Percentiles rank a stretch among this genome's conserved stretches.
Evolutionary conservation across 2,888 invertebrate genomes (phyloP).

Genomic region (Epicampocera succincta): DNA sequence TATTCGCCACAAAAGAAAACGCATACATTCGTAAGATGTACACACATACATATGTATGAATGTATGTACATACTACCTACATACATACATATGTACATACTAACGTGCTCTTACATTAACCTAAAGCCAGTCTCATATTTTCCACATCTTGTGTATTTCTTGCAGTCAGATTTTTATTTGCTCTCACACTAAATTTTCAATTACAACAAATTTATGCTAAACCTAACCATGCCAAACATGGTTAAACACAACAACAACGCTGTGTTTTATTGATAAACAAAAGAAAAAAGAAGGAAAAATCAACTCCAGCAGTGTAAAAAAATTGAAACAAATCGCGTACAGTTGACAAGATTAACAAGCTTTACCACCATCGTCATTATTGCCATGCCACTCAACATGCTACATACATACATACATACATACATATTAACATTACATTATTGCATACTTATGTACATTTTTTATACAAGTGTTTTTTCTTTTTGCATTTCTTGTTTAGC

Average conservation of each 20-base stretch:
- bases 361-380: conserved; percentile 60
- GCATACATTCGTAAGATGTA: neutral
- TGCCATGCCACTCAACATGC: conserved; percentile 50
- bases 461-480: neutral
- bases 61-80: neutral
- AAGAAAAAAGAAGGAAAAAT: conserved; percentile 4
- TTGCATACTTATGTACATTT: conserved; percentile 16
- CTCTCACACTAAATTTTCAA: conserved; percentile 59
- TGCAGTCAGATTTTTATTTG: conserved; percentile 24
- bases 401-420: no score
- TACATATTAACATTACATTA: conserved; percentile 55
- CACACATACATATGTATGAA: no score
- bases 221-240: conserved; percentile 65
- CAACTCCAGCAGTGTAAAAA: conserved; percentile 14
- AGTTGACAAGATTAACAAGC: conserved; percentile 79
- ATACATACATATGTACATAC: neutral
- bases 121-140: conserved; percentile 13
- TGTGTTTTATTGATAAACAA: conserved; percentile 32
- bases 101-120: no score
- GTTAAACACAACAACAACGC: conserved; percentile 39
- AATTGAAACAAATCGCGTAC: conserved; percentile 73
- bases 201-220: conserved; percentile 65
- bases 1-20: conserved; percentile 41
- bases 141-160: conserved; percentile 9
- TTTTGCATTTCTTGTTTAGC: conserved; percentile 2